Base-by-base conservation (phyloP, 2,113 vertebrate genomes). In the Sylvia atricapilla region DNA sequence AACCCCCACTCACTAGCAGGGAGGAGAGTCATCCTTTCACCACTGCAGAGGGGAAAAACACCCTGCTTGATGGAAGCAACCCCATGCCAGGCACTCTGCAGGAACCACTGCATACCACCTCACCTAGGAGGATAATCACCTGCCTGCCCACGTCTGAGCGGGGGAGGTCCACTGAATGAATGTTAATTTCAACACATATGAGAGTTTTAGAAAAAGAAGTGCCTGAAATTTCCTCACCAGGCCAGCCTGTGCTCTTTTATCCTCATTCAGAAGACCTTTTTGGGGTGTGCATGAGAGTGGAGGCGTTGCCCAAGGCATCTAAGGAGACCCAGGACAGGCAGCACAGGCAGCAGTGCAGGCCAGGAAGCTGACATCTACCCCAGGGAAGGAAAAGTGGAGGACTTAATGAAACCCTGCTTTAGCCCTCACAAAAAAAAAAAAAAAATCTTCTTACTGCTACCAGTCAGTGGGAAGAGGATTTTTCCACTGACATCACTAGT, bases 141-240 rank as follows among this genome's bases (percentile, higher is more conserved):
- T 4, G 5, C 86, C 74, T 84, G 46, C 77, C 87, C 49, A 50
- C 31, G 10, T 84, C 81, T 25, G 62, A 87, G 58, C 6, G 0
- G 1, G 22, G 46, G 62, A 59, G 13, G 27, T 50, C 74, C 1
- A 1, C 52, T 46, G 37, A 83, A 62, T 44, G 55, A 87, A 50
- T 2, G 2, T 11, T 76, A 87, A 44, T 72, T 55, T n/a, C 55
- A 73, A 11, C 10, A 9, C 0, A 0, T 25, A 31, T 1, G 4
- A 86, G 73, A 43, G 43, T 47, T 66, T 62, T 59, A 73, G 67
- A 60, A 90, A 87, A 80, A 75, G 25, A 89, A 93, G 80, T 37
- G 87, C 24, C 52, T 83, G 15, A 37, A 31, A 33, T 89, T 60
- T 87, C 19, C 41, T 68, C 39, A 49, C n/a, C 3, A 2, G 33